Conservation (phyloP, 1,140 invertebrate genomes). For the Pseudomyrmex flavicornis region DNA sequence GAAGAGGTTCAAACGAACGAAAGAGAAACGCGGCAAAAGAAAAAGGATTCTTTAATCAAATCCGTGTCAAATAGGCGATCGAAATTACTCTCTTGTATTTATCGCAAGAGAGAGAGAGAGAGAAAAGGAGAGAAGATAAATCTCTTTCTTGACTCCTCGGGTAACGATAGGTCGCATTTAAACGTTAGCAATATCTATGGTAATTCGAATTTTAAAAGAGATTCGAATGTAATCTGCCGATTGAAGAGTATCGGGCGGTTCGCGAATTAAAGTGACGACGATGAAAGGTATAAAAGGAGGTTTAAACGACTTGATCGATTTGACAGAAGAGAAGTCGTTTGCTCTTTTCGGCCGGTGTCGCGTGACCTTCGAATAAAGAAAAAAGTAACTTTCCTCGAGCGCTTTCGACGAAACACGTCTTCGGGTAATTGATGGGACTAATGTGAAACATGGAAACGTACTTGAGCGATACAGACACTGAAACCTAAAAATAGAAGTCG, state of each 20-base stretch:
- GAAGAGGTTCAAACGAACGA: background rate
- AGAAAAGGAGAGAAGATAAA: background rate
- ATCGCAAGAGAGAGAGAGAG: no score
- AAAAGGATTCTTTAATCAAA: slow-evolving; percentile 5
- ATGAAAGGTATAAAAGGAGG: slow-evolving; percentile 48
- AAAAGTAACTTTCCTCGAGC: background rate
- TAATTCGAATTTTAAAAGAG: slow-evolving; percentile 47
- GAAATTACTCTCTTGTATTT: slow-evolving; percentile 15
- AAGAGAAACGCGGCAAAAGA: background rate
- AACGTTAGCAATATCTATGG: slow-evolving; percentile 61
- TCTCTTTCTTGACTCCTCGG: background rate
- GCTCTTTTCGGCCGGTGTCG: background rate
- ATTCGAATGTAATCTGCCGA: slow-evolving; percentile 13
- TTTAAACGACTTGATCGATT: slow-evolving; percentile 26
- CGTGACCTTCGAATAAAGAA: background rate
- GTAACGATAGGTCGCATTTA: slow-evolving; percentile 42
- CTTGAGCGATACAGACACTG: background rate
- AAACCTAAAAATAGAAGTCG: slow-evolving; percentile 26
- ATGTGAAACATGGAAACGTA: slow-evolving; percentile 38
- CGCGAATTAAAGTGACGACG: slow-evolving; percentile 35
- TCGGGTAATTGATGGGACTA: slow-evolving; percentile 8
- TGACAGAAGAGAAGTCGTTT: slow-evolving; percentile 35
- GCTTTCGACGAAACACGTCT: background rate
- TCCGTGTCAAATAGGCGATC: slow-evolving; percentile 6
- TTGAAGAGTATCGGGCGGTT: background rate